These are phyloP conservation scores for Microchrysa polita DNA, from an alignment of 2,888 invertebrate species.

Conservation along the genomic window DNA sequence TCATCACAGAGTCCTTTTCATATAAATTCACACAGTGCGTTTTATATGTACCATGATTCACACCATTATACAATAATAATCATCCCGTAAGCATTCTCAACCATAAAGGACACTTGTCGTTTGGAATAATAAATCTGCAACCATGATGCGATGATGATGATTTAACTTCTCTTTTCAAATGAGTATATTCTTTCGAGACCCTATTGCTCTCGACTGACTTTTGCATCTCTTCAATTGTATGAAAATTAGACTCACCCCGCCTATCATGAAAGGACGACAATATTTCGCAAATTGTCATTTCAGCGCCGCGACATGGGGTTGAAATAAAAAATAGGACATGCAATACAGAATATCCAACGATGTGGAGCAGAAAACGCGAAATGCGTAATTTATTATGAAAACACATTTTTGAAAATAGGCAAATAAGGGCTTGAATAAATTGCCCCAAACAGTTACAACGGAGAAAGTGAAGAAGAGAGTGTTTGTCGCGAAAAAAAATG, in stretches of 20 bases:
- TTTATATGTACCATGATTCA: too few species aligned
- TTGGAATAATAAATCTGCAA: conserved; percentile 31
- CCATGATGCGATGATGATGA: too few species aligned
- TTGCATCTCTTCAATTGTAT: not conserved
- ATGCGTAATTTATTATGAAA: conserved; percentile 50
- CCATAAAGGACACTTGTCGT: conserved; percentile 30
- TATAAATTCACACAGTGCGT: not conserved
- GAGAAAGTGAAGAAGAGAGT: too few species aligned
- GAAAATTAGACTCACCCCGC: conserved; percentile 36
- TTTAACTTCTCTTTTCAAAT: conserved; percentile 32
- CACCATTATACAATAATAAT: conserved; percentile 6
- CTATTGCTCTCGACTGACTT: not conserved
- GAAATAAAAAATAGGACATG: conserved; percentile 22
- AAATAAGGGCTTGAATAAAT: conserved; percentile 49
- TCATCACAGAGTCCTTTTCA: conserved; percentile 5
- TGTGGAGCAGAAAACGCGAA: conserved; percentile 30
- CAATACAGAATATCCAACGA: too few species aligned
- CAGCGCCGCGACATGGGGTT: not conserved
- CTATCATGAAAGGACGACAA: conserved; percentile 29
- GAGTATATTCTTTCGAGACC: conserved; percentile 3
- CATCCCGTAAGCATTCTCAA: conserved; percentile 15
- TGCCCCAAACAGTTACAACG: conserved; percentile 37
- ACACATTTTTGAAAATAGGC: conserved; percentile 48
- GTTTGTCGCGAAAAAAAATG: too few species aligned
- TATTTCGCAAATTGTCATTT: conserved; percentile 26